Conservation (phyloP, 2,797 vertebrate species). For the Argentina silus region DNA sequence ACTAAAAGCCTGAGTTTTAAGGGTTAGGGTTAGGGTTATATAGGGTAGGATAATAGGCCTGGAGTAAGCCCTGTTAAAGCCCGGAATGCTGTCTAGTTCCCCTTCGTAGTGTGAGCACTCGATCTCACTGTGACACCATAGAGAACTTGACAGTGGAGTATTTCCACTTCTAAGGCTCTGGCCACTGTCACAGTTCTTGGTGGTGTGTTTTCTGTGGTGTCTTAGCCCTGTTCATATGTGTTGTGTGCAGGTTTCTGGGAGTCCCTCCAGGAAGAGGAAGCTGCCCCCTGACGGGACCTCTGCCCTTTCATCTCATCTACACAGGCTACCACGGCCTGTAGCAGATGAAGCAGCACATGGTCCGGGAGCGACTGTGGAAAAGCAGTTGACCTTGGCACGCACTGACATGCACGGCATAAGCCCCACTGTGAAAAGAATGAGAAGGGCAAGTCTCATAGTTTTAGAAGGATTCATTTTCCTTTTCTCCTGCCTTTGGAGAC, state of each 20-base stretch:
- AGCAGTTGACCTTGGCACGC: no score
- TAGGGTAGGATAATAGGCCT: no score
- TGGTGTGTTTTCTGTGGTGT: not conserved
- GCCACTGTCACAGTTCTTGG: not conserved
- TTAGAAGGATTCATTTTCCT: no score
- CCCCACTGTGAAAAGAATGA: no score
- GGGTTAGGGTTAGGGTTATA: no score
- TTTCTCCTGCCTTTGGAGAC: no score
- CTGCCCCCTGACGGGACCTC: slow-evolving; percentile 83
- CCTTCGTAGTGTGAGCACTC: not conserved
- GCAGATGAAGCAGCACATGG: slow-evolving; percentile 91
- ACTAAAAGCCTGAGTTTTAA: no score
- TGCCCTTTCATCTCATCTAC: slow-evolving; percentile 88
- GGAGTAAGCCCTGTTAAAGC: no score
- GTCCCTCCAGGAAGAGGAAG: slow-evolving; percentile 89
- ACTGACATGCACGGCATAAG: no score
- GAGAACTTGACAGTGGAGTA: not conserved
- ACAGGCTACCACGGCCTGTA: slow-evolving; percentile 89
- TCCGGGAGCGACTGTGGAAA: slow-evolving; percentile 40
- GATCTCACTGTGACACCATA: not conserved
- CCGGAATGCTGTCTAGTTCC: not conserved
- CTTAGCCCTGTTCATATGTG: not conserved
- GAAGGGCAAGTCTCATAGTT: no score
- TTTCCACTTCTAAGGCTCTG: not conserved
- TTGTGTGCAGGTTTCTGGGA: slow-evolving; percentile 79